Percentiles rank a stretch among this genome's conserved stretches.
phyloP scores from a whole-genome alignment of 2,113 vertebrate species.

The Macroglossus sobrinus region DNA sequence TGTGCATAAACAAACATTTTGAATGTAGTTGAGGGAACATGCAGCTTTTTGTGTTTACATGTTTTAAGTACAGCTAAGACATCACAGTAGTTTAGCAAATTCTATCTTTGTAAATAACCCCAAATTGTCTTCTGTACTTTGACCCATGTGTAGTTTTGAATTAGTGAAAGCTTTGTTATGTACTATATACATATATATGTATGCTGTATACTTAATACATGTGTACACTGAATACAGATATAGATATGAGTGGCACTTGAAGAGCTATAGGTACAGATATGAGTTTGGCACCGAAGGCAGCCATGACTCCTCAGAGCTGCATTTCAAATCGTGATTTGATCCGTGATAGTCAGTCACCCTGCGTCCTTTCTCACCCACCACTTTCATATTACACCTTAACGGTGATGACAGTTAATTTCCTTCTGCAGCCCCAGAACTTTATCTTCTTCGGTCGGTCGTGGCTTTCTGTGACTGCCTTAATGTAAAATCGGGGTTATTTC shows the following conservation, averaged over 20 bases:
- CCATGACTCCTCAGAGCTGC: not conserved
- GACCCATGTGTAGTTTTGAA: not conserved
- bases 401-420: not conserved
- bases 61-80: not conserved
- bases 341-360: rapidly evolving
- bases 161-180: not conserved
- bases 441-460: not conserved
- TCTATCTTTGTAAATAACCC: not conserved
- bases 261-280: too few species aligned
- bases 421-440: not conserved
- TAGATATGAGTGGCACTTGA: too few species aligned
- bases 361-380: not conserved
- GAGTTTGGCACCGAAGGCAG: not conserved
- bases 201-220: not conserved
- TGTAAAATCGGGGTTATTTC: not conserved
- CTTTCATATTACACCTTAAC: not conserved
- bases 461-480: not conserved
- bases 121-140: not conserved
- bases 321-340: not conserved
- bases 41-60: not conserved
- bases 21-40: not conserved
- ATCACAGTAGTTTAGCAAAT: not conserved
- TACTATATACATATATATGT: rapidly evolving
- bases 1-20: not conserved
- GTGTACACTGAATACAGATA: rapidly evolving